Conservation (phyloP, 2,113 vertebrate species). For the Emydocephalus ijimae region DNA sequence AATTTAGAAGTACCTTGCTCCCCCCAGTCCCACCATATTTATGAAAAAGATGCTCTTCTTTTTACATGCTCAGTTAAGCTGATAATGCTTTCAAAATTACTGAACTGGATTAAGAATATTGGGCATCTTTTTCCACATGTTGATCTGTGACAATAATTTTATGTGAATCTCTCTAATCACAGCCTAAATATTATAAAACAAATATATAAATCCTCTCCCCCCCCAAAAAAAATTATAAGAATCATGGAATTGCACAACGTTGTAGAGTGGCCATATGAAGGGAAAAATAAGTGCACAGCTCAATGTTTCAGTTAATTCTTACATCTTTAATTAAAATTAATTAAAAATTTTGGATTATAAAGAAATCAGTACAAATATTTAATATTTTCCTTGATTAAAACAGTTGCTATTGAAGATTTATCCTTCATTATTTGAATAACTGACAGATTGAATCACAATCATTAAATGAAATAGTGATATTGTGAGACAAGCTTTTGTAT, state of each 20-base stretch:
- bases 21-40: neutral
- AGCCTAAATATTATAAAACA: fast-evolving
- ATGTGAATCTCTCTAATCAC: neutral
- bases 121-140: neutral
- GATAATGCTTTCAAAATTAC: slow-evolving; percentile 7
- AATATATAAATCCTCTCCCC: neutral
- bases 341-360: neutral
- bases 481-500: neutral
- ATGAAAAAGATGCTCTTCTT: neutral
- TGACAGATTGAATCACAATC: neutral
- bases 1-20: neutral
- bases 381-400: neutral
- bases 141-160: neutral
- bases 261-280: neutral
- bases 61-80: neutral
- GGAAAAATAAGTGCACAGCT: neutral
- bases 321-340: neutral
- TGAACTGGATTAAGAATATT: slow-evolving; percentile 7
- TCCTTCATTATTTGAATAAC: neutral
- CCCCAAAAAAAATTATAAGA: fast-evolving
- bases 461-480: neutral
- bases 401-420: neutral
- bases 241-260: too few species aligned
- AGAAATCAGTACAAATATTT: neutral
- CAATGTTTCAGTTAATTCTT: neutral